Evolutionary conservation across 2,797 vertebrate genomes (phyloP).

Genomic region (Tinamus major): DNA sequence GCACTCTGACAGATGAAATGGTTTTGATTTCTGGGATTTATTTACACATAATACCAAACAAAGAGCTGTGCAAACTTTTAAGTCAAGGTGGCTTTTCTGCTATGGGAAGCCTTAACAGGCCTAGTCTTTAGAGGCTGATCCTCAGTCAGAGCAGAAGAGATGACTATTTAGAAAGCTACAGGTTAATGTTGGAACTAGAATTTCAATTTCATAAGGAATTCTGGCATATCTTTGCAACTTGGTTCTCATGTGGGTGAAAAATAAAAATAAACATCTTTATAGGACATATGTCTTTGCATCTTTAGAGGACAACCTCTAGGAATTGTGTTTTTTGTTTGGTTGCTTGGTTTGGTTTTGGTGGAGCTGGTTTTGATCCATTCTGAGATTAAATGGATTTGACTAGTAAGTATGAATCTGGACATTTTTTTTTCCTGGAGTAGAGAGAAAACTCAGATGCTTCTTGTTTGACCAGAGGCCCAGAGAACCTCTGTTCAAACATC

Average conservation of each 20-base stretch:
- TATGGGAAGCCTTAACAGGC: fast-evolving
- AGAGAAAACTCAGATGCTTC: background rate
- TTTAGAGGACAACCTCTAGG: background rate
- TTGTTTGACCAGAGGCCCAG: background rate
- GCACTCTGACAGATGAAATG: background rate
- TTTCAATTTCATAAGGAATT: background rate
- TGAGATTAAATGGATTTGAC: background rate
- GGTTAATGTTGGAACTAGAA: background rate
- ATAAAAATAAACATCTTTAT: background rate
- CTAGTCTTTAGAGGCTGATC: background rate
- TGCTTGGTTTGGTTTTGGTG: background rate
- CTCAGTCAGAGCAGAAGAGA: fast-evolving
- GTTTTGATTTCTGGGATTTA: background rate
- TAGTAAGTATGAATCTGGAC: background rate
- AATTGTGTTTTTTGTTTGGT: background rate
- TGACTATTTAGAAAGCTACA: background rate
- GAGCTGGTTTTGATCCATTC: background rate
- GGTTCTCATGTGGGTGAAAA: background rate
- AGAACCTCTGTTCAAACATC: fast-evolving
- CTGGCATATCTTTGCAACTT: background rate
- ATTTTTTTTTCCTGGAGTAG: background rate
- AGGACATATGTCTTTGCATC: no score
- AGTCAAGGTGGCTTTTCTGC: background rate
- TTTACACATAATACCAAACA: background rate
- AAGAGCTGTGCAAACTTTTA: background rate